These are phyloP conservation scores for Nycticorax nycticorax DNA, from an alignment of 2,113 vertebrate genomes.

Conservation along the genomic window DNA sequence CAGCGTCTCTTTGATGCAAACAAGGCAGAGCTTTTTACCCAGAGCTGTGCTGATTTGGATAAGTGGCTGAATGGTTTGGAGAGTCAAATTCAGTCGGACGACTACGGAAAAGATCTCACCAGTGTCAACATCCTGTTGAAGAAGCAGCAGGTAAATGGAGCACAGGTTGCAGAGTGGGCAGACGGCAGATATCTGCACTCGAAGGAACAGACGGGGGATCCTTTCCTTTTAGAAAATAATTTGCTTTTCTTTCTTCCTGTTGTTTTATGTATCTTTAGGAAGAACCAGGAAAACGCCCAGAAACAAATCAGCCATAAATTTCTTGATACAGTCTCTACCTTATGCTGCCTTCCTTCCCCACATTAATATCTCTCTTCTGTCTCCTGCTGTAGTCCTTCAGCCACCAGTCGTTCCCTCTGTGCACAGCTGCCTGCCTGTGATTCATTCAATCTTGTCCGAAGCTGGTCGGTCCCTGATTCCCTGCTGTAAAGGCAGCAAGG, in stretches of 20 bases:
- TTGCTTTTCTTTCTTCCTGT: not conserved
- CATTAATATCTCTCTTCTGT: not conserved
- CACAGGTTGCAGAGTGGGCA: not conserved
- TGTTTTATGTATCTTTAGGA: not conserved
- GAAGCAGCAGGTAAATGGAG: conserved; percentile 88
- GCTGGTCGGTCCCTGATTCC: not conserved
- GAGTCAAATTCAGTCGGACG: conserved; percentile 94
- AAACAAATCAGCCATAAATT: not conserved
- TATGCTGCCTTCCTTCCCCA: not conserved
- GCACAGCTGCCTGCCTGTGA: not conserved
- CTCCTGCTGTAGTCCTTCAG: not conserved
- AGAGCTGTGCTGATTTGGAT: conserved; percentile 94
- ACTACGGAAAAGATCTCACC: conserved; percentile 96
- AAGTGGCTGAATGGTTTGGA: conserved; percentile 92
- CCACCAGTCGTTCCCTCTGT: not conserved
- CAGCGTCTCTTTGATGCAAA: conserved; percentile 97
- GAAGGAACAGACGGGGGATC: not conserved
- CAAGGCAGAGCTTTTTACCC: conserved; percentile 95
- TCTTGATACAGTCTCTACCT: not conserved
- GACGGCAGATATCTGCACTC: not conserved
- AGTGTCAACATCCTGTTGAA: conserved; percentile 96
- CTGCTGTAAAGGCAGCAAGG: not conserved
- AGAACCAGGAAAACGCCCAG: not conserved
- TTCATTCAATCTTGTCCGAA: not conserved
- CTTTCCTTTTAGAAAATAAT: not conserved